These are phyloP conservation scores for Neodontobutis hainanensis DNA, from an alignment of 2,113 vertebrate genomes.

Conservation along the genomic window DNA sequence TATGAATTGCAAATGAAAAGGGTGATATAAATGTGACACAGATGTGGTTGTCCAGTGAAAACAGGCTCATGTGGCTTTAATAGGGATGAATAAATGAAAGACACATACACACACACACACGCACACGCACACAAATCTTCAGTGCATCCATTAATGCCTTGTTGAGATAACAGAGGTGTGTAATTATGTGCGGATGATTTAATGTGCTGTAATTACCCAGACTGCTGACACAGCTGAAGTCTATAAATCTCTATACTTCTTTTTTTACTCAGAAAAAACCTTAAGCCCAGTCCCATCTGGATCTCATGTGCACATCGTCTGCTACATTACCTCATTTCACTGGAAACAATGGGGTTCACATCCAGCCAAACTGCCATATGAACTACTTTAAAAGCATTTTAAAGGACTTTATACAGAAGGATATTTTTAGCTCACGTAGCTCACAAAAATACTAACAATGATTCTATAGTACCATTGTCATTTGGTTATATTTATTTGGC, in stretches of 20 bases:
- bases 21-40: conserved; percentile 37
- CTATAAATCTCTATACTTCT: conserved; percentile 38
- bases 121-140: conserved; percentile 33
- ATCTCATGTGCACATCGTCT: conserved; percentile 22
- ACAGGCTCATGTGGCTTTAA: conserved; percentile 20
- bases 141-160: conserved; percentile 47
- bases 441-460: no score
- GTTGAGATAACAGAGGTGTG: conserved; percentile 48
- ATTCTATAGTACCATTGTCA: no score
- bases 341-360: conserved; percentile 18
- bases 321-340: conserved; percentile 1
- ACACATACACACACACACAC: conserved; percentile 26
- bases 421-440: no score
- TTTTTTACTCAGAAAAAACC: conserved; percentile 35
- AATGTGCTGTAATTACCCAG: conserved; percentile 49
- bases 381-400: not conserved
- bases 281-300: conserved; percentile 46
- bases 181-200: conserved; percentile 57
- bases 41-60: conserved; percentile 27
- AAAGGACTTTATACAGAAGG: no score
- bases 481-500: no score
- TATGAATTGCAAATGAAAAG: conserved; percentile 34
- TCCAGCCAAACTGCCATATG: conserved; percentile 13
- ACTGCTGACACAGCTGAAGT: conserved; percentile 66
- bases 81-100: not conserved